Base-by-base conservation (phyloP, 2,888 invertebrate species). In the Cataglyphis cursor region DNA sequence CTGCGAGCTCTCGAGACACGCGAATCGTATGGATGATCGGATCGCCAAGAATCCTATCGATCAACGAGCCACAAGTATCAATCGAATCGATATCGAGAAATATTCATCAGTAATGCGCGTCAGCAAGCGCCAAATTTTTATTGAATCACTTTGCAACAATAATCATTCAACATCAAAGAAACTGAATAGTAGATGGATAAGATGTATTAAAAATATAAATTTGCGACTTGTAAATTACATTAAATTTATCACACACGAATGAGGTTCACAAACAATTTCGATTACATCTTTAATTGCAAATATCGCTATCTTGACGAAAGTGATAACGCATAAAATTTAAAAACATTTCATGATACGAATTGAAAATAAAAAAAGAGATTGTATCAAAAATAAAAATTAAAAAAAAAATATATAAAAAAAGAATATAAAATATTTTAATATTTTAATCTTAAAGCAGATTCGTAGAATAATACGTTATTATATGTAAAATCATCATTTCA, bases 211-310 rank as follows among this genome's bases (percentile, higher is more conserved):
- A 89, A 65, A 57, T 74, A 72, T 81, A 85, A 85, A 88, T 87
- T 88, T 82, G 68, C 74, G 65, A 83, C 81, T 74, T 66, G 78
- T 84, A 80, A 74, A 64, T 74, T 68, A 38, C 87, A 93, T 91
- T 92, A 93, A 92, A 92, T 93, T 92, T 93, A 92, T 51, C n/a
- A 9, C 8, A 91, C 64, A 89, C 88, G 85, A 88, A 88, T 88
- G 87, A 86, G 88, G 89, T 88, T 90, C 91, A 88, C 90, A 91
- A 91, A 91, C 89, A 92, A 91, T 89, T 90, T 85, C 90, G 78
- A 84, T 80, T 70, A 64, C 3, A 62, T 12, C 35, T 48, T 0
- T n/a, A 48, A 48, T 48, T 48, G 18, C 9, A 31, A 38, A 6
- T 73, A 74, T 44, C 48, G n/a, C 21, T 35, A n/a, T 44, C 15